Conservation (phyloP, 2,113 vertebrate genomes). For the Macquaria ambigua region DNA sequence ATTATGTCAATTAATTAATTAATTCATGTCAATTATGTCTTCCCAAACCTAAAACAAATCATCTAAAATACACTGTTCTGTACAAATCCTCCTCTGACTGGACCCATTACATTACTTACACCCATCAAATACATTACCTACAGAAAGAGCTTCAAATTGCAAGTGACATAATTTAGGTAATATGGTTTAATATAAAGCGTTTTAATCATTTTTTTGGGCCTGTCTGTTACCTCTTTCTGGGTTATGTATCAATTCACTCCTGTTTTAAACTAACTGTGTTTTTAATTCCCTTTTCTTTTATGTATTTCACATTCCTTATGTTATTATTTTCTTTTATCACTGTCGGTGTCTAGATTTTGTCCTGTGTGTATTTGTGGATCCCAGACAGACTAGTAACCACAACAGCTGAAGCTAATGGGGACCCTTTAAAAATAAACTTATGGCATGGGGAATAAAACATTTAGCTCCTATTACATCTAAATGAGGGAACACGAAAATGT, state of each 20-base stretch:
- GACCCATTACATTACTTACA: not conserved
- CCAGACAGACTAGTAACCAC: not conserved
- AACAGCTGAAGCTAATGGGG: not conserved
- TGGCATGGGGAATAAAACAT: not conserved
- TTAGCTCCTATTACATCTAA: not conserved
- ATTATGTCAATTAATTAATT: not conserved
- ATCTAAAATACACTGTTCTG: not conserved
- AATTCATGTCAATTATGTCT: not conserved
- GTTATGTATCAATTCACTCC: no score
- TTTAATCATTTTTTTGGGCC: not conserved
- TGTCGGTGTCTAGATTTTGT: not conserved
- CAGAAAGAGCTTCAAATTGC: not conserved
- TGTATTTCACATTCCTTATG: not conserved
- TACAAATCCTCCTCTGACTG: not conserved
- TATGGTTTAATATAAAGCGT: no score
- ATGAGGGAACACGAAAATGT: not conserved
- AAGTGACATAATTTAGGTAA: not conserved
- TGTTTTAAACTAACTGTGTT: not conserved
- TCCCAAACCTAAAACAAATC: not conserved
- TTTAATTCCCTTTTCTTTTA: not conserved
- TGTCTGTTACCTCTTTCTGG: not conserved
- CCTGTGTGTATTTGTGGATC: not conserved
- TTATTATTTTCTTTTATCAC: not conserved
- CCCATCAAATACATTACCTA: not conserved
- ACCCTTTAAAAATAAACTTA: not conserved